Conservation (phyloP, 2,113 vertebrate species). For the Mohoua ochrocephala region DNA sequence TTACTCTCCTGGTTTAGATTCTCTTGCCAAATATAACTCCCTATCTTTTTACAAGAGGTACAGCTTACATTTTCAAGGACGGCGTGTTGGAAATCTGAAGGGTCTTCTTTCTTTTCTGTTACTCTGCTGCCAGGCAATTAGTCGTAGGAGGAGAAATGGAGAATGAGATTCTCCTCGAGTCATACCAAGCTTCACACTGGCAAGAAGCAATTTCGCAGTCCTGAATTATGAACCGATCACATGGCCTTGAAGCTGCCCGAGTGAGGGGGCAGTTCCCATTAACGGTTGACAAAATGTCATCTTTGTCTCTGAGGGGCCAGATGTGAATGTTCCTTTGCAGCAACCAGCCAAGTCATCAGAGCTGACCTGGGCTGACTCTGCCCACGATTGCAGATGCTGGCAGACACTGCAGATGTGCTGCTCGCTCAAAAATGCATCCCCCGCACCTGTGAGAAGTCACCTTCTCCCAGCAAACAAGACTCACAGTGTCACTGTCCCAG, state of each 20-base stretch:
- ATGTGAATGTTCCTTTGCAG: neutral
- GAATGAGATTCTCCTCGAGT: slow-evolving; percentile 27
- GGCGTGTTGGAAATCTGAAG: neutral
- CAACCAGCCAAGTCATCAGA: neutral
- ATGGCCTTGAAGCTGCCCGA: neutral
- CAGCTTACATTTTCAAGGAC: slow-evolving; percentile 13
- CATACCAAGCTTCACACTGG: neutral
- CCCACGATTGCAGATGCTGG: neutral
- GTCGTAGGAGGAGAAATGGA: neutral
- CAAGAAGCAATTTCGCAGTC: neutral
- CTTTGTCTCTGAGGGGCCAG: neutral
- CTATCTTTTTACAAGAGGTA: neutral
- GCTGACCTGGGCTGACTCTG: neutral
- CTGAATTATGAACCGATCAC: neutral
- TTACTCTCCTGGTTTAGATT: neutral
- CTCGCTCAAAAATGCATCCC: neutral
- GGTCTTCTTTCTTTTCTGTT: neutral
- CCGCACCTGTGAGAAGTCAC: neutral
- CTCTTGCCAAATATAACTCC: neutral
- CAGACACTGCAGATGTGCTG: neutral
- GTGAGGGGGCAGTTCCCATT: slow-evolving; percentile 1
- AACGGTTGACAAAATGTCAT: neutral
- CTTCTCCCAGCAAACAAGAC: neutral
- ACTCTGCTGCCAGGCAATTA: neutral
- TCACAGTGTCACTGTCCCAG: neutral